phyloP scores from a whole-genome alignment of 2,888 invertebrate genomes.

The Nudaria mundana region DNA sequence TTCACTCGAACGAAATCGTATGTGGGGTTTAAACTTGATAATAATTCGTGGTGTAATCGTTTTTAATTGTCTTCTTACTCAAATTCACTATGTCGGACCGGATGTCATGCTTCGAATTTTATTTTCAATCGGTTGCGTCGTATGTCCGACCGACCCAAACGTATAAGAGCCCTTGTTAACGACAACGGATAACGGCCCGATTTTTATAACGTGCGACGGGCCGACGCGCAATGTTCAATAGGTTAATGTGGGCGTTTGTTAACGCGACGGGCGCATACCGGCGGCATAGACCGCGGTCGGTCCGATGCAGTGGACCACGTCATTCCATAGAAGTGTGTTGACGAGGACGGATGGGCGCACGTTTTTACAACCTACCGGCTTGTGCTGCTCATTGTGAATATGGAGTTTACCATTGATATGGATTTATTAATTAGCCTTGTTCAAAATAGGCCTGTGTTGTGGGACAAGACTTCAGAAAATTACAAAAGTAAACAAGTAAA shows the following conservation, averaged over 20 bases:
- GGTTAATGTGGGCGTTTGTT: constrained; percentile 1
- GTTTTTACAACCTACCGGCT: too few relatives aligned
- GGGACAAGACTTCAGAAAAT: constrained; percentile 31
- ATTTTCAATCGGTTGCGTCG: too few relatives aligned
- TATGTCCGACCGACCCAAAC: too few relatives aligned
- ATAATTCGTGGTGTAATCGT: too few relatives aligned
- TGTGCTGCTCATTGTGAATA: constrained; percentile 3
- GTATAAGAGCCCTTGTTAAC: too few relatives aligned
- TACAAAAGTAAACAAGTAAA: constrained; percentile 26
- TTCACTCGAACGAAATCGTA: too few relatives aligned
- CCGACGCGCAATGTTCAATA: constrained; percentile 1
- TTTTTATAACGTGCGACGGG: background rate
- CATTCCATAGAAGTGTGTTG: constrained; percentile 7
- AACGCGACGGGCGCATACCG: constrained; percentile 5
- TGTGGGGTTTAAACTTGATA: too few relatives aligned
- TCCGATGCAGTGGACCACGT: constrained; percentile 6
- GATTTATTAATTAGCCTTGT: constrained; percentile 5
- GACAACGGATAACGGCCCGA: too few relatives aligned
- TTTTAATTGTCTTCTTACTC: too few relatives aligned
- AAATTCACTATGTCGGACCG: too few relatives aligned
- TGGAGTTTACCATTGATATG: constrained; percentile 6
- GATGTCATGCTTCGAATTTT: too few relatives aligned
- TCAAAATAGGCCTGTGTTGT: constrained; percentile 28
- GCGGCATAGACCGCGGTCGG: constrained; percentile 1
- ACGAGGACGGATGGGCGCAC: constrained; percentile 6